Base-by-base conservation (phyloP, 2,113 vertebrate species). In the Leucosticte australis region DNA sequence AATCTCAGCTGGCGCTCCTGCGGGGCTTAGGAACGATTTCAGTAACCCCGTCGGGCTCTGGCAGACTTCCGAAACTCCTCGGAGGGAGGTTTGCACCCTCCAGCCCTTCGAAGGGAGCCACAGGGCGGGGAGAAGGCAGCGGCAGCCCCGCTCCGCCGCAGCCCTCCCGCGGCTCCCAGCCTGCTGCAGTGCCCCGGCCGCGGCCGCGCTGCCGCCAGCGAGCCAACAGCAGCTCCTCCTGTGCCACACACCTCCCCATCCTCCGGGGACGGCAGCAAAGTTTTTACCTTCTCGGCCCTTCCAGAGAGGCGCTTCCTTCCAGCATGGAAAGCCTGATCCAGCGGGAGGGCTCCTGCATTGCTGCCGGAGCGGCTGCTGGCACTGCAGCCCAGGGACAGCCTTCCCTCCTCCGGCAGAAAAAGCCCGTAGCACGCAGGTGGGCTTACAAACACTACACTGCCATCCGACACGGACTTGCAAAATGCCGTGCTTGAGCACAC, bases 351-450 rank as follows among this genome's bases (percentile, higher is more conserved):
- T 35, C 39, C 33, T 13, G 74, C 62, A 3, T 1, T 1, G 6
- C 52, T 3, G 6, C 27, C 0, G 11, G 42, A 33, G 52, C 4
- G 1, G n/a, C 60, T 49, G 17, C 68, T 3, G 10, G 71, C 68
- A 0, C 85, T 5, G 83, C 83, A 67, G 83, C 79, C 59, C 13
- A 0, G 30, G 60, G 37, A 74, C 27, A 86, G 42, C 52, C 57
- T 44, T 52, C 42, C 46, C 60, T 67, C 46, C 89, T 13, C 89
- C 2, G 1, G 55, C 64, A 62, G 26, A 6, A 16, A 52, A 65
- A 3, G 1, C 2, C 0, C 23, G 11, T 0, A n/a, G 55, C 30
- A 0, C 5, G 39, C 80, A 47, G 60, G 65, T 67, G 60, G 77
- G 56, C 79, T 82, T 9, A 14, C 42, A 71, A 74, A 83, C 0